Evolutionary conservation across 64 coral and sea anemone genomes (phyloP).

Genomic region (Platygyra sinensis): DNA sequence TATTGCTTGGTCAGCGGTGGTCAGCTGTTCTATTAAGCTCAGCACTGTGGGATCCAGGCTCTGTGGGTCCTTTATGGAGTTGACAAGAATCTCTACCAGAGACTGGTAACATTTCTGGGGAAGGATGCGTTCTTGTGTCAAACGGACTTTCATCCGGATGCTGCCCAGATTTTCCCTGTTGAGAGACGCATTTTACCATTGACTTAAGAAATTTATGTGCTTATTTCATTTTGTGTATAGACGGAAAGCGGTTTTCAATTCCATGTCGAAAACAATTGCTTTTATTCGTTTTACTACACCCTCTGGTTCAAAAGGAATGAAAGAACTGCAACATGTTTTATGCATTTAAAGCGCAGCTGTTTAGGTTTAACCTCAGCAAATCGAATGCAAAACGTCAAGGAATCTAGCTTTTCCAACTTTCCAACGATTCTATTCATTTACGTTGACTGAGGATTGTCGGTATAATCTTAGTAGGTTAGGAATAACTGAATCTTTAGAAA

Average conservation of each 20-base stretch:
- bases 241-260: background rate
- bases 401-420: too few species aligned
- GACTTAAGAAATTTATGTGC: background rate
- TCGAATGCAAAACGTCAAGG: too few species aligned
- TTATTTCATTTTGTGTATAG: background rate
- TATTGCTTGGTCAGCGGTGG: conserved; percentile 63
- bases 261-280: too few species aligned
- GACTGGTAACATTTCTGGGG: conserved; percentile 74
- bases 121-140: conserved; percentile 84
- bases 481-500: too few species aligned
- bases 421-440: too few species aligned
- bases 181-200: background rate
- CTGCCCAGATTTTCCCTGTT: conserved; percentile 90
- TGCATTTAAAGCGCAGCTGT: too few species aligned
- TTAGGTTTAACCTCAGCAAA: too few species aligned
- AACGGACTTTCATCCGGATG: conserved; percentile 82
- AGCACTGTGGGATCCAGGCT: conserved; percentile 25
- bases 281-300: too few species aligned
- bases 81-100: conserved; percentile 69
- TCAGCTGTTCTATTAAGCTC: conserved; percentile 79
- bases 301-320: too few species aligned
- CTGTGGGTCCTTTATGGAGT: conserved; percentile 42
- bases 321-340: too few species aligned
- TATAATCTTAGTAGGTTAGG: too few species aligned
- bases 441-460: too few species aligned